Evolutionary conservation across 2,113 vertebrate genomes (phyloP).

Genomic region (Corynorhinus townsendii): DNA sequence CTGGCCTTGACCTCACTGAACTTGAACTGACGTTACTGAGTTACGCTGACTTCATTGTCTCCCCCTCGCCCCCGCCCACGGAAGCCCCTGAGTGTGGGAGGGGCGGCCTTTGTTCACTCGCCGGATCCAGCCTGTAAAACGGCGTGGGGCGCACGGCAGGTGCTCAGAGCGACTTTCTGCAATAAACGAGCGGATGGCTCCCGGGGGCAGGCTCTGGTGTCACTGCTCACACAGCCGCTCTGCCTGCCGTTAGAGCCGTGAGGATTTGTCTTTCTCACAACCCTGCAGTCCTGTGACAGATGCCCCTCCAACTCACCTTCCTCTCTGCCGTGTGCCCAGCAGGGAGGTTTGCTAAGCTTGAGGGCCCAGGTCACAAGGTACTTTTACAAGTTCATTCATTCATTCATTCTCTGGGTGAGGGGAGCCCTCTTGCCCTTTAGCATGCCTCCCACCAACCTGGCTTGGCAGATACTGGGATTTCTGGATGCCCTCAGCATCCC

Average conservation of each 20-base stretch:
- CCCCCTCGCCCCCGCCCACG: fast-evolving
- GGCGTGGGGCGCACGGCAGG: not conserved
- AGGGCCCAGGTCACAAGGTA: not conserved
- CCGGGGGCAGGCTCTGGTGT: not conserved
- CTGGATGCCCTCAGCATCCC: not conserved
- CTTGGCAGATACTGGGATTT: not conserved
- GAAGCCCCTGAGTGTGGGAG: fast-evolving
- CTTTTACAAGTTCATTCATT: not conserved
- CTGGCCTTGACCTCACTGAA: not conserved
- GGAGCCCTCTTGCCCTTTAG: not conserved
- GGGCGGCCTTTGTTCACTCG: fast-evolving
- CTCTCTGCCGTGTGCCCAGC: not conserved
- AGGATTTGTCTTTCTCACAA: fast-evolving
- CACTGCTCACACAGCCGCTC: fast-evolving
- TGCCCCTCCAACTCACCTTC: not conserved
- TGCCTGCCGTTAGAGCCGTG: fast-evolving
- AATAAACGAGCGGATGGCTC: fast-evolving
- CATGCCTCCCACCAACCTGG: not conserved
- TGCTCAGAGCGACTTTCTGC: not conserved
- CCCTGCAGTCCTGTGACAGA: fast-evolving
- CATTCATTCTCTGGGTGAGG: not conserved
- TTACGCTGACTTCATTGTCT: fast-evolving
- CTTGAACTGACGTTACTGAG: not conserved
- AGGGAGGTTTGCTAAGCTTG: fast-evolving
- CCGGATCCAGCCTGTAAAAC: too few relatives aligned